Base-by-base conservation (phyloP, 1,140 invertebrate genomes). In the Lanistes nyassanus region DNA sequence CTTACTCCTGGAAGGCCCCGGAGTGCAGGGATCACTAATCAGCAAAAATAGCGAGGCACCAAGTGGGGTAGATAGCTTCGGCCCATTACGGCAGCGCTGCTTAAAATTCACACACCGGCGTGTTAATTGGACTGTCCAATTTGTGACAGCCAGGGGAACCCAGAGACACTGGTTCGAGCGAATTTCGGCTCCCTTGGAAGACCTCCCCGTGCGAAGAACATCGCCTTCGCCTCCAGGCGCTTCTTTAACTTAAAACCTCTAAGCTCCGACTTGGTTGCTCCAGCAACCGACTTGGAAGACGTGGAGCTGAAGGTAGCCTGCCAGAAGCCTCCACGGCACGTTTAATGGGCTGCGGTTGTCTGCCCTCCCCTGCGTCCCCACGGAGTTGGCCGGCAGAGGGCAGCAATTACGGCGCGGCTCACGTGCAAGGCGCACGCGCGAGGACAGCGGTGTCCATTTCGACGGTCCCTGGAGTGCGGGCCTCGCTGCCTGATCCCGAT, bases 361-460 rank as follows among this genome's bases (percentile, higher is more conserved):
- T 58, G 51, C 68, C 26, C 68, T 58, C 26, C 68, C 26, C 23
- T 19, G 16, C 29, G 68, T 71, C 68, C 68, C 68, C 26, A 55
- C 68, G 68, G 68, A 71, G 68, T 56, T 71, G 68, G 51, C 51
- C 68, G 34, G 53, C 68, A 71, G 68, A 71, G 68, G 68, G 68
- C 68, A 58, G 53, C 68, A 71, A 71, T 71, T 71, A 71, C 68
- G 53, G 68, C 68, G 47, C 56, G 26, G 55, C 42, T 71, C 68
- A 71, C 68, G 68, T 71, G 53, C 68, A 37, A 16, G 11, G n/a
- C 29, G 68, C 68, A 58, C 51, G 68, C 34, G 68, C 53, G 13
- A 55, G 51, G 51, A 55, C 68, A 71, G 68, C 68, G 53, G 68
- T 71, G 68, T 71, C 68, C 68, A 71, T 71, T 71, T 71, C 68